phyloP scores from a whole-genome alignment of 2,888 invertebrate species.

The Thymelicus lineola region DNA sequence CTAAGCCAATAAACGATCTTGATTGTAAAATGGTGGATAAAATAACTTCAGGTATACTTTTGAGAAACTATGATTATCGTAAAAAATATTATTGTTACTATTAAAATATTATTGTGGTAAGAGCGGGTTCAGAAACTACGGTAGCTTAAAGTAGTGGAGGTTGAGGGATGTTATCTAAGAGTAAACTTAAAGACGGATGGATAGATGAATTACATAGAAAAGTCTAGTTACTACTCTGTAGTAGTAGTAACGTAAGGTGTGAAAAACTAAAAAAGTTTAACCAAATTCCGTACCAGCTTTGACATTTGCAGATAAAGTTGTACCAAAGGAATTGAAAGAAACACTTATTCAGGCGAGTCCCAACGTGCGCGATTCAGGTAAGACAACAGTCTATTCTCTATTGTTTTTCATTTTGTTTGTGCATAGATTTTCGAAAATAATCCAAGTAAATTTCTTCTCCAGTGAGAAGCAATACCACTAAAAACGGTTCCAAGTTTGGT shows the following conservation, averaged over 20 bases:
- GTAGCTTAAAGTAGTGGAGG: too few species aligned
- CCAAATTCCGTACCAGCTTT: slow-evolving; percentile 24
- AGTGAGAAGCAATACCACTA: slow-evolving; percentile 52
- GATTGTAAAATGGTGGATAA: slow-evolving; percentile 48
- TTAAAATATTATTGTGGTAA: too few species aligned
- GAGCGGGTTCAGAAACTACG: too few species aligned
- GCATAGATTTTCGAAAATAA: slow-evolving; percentile 6
- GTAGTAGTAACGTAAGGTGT: too few species aligned
- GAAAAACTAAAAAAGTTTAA: slow-evolving; percentile 29
- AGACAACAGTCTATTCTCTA: slow-evolving; percentile 23
- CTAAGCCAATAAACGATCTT: background rate
- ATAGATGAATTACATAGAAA: too few species aligned
- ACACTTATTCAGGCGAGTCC: slow-evolving; percentile 56
- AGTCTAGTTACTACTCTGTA: too few species aligned
- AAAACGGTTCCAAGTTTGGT: slow-evolving; percentile 61
- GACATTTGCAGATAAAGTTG: slow-evolving; percentile 54
- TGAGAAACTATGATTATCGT: too few species aligned
- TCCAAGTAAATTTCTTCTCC: slow-evolving; percentile 52
- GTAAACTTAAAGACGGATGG: too few species aligned
- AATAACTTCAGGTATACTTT: slow-evolving; percentile 52
- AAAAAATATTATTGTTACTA: too few species aligned
- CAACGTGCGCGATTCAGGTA: slow-evolving; percentile 58
- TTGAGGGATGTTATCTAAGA: too few species aligned
- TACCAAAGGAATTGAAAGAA: slow-evolving; percentile 54
- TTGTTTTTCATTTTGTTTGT: background rate